Conservation (phyloP, 2,113 vertebrate species). For the Coryphaenoides rupestris region DNA sequence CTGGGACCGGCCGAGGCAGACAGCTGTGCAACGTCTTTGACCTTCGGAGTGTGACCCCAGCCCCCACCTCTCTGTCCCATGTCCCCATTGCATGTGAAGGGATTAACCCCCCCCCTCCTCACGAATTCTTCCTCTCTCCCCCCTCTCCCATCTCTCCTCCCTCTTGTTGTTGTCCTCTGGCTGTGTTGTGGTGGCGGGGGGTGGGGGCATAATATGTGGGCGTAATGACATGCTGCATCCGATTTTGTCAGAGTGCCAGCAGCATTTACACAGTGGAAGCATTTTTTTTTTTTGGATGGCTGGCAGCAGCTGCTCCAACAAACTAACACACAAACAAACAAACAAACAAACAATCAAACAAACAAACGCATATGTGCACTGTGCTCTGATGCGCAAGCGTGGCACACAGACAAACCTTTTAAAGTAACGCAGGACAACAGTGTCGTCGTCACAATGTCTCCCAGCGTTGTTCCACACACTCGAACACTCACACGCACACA, state of each 20-base stretch:
- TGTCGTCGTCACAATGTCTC: not conserved
- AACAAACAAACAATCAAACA: not conserved
- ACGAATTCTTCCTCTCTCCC: too few relatives aligned
- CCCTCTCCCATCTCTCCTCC: not conserved
- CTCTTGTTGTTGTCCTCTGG: not conserved
- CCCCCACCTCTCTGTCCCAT: not conserved
- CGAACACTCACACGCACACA: not conserved
- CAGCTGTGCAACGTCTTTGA: conserved; percentile 3
- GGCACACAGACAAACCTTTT: too few relatives aligned
- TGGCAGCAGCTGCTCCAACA: conserved; percentile 2
- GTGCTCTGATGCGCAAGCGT: too few relatives aligned
- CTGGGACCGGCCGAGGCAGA: not conserved
- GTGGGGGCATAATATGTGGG: too few relatives aligned
- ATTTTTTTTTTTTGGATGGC: not conserved
- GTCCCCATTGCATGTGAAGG: not conserved
- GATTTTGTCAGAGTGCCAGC: conserved; percentile 1
- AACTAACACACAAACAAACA: not conserved
- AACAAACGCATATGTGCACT: too few relatives aligned
- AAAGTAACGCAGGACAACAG: not conserved
- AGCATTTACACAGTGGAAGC: conserved; percentile 5
- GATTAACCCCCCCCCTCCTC: not conserved
- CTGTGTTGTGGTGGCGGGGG: not conserved
- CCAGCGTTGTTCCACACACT: too few relatives aligned
- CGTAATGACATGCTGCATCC: conserved; percentile 2
- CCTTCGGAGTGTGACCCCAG: not conserved